phyloP scores from a whole-genome alignment of 1,140 invertebrate species.

The Aphaenogaster ashmeadi region DNA sequence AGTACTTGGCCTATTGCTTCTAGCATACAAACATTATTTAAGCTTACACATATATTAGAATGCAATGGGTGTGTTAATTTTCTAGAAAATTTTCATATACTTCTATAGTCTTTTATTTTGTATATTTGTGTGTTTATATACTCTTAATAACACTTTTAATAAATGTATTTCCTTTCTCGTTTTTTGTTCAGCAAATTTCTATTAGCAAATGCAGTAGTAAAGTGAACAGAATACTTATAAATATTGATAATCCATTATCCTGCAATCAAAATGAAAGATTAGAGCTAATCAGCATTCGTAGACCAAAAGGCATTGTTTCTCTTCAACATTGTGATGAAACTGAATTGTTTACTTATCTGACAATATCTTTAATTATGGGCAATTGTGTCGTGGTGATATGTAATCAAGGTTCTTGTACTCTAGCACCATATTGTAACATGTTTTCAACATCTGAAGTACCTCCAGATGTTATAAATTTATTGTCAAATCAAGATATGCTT shows the following conservation, averaged over 20 bases:
- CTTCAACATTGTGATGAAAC: background rate
- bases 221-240: background rate
- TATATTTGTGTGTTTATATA: background rate
- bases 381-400: conserved; percentile 14
- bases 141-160: background rate
- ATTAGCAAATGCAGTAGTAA: background rate
- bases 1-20: background rate
- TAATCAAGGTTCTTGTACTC: background rate
- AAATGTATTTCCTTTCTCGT: background rate
- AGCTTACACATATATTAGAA: background rate
- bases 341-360: background rate
- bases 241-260: background rate
- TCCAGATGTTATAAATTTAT: conserved; percentile 32
- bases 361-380: background rate
- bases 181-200: background rate
- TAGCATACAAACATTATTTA: background rate
- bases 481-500: background rate
- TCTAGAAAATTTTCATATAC: background rate
- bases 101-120: background rate
- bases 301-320: background rate
- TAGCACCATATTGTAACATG: background rate
- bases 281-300: background rate
- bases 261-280: background rate
- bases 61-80: conserved; percentile 3
- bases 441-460: conserved; percentile 24